These are phyloP conservation scores for Scaptomyza tumidula DNA, from an alignment of 2,888 invertebrate genomes.

Conservation along the genomic window DNA sequence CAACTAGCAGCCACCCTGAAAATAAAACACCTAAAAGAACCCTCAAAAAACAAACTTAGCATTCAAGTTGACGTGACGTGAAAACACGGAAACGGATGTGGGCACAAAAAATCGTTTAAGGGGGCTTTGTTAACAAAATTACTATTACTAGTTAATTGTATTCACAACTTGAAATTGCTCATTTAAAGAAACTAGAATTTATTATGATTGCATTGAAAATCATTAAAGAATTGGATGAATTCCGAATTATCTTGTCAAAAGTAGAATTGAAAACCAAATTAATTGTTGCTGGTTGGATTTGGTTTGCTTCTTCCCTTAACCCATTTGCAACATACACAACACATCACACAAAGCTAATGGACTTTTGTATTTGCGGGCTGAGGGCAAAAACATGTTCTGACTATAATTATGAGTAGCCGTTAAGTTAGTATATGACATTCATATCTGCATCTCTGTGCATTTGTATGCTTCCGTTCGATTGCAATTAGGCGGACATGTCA, in stretches of 20 bases:
- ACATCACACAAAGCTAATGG: not conserved
- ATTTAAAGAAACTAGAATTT: no score
- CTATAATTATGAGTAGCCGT: constrained; percentile 49
- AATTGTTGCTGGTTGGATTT: no score
- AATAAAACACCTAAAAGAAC: constrained; percentile 19
- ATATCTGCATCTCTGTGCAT: constrained; percentile 46
- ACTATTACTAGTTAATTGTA: no score
- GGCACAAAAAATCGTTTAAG: constrained; percentile 34
- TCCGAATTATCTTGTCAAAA: no score
- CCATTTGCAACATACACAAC: no score
- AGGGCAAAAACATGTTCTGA: constrained; percentile 28
- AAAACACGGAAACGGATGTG: constrained; percentile 53
- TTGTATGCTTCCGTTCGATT: constrained; percentile 59
- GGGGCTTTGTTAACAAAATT: constrained; percentile 1
- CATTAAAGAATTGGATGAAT: no score
- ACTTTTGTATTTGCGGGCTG: not conserved
- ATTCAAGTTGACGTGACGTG: constrained; percentile 38
- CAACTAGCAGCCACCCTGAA: constrained; percentile 31
- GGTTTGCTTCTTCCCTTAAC: no score
- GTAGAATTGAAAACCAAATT: no score
- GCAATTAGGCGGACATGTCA: constrained; percentile 65
- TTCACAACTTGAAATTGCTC: no score
- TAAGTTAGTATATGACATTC: constrained; percentile 32
- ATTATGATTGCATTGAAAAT: no score
- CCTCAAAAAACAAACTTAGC: constrained; percentile 16